Evolutionary conservation across 2,113 vertebrate species (phyloP).

Genomic region (Crotalus horridus): DNA sequence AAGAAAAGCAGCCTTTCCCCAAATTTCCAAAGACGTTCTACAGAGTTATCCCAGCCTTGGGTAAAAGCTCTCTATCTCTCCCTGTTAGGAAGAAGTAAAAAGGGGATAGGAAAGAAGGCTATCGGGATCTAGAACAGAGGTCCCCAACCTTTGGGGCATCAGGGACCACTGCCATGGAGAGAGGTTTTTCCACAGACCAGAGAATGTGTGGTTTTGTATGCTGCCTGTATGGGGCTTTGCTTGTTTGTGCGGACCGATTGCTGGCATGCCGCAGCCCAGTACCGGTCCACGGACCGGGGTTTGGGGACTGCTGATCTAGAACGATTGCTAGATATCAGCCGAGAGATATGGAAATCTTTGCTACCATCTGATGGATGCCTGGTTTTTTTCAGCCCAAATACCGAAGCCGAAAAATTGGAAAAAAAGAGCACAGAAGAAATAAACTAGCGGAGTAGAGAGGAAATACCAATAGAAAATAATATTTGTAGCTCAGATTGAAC

Average conservation of each 20-base stretch:
- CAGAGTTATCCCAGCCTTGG: not conserved
- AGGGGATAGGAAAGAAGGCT: not conserved
- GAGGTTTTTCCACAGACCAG: too few species aligned
- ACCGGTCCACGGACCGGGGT: too few species aligned
- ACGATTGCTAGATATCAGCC: not conserved
- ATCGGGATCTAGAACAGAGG: not conserved
- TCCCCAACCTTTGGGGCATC: too few species aligned
- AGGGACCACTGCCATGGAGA: too few species aligned
- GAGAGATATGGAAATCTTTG: not conserved
- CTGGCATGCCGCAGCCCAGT: too few species aligned
- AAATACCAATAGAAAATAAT: not conserved
- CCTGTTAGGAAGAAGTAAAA: not conserved
- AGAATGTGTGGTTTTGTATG: too few species aligned
- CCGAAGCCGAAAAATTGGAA: not conserved
- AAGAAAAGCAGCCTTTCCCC: not conserved
- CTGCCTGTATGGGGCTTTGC: too few species aligned
- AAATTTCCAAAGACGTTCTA: not conserved
- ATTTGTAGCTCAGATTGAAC: not conserved
- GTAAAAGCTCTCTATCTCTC: not conserved
- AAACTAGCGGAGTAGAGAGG: not conserved
- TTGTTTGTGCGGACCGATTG: too few species aligned
- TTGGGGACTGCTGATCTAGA: too few species aligned
- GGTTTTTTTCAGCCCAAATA: not conserved
- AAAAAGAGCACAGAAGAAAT: not conserved
- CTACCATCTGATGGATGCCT: not conserved